Base-by-base conservation (phyloP, 2,113 vertebrate genomes). In the Sturnus vulgaris region DNA sequence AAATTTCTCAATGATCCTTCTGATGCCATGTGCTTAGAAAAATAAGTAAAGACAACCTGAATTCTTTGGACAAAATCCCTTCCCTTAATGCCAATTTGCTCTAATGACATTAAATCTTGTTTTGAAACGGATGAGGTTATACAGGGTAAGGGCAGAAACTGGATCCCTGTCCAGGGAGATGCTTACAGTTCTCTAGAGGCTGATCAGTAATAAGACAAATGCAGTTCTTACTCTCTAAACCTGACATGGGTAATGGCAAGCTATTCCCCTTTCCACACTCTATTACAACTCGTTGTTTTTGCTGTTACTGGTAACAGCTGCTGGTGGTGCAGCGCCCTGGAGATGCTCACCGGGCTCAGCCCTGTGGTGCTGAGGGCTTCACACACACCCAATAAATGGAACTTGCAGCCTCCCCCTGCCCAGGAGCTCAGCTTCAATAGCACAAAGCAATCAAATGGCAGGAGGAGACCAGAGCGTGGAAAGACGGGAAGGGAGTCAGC, bases 131-230 rank as follows among this genome's bases (percentile, higher is more conserved):
- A 33, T 63, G 44, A 88, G 72, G 72, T 94, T 88, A 86, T 47
- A 39, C 1, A 75, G 72, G 68, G 86, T 83, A 57, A 90, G 27
- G 64, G 60, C 68, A 93, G 80, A 86, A 95, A 97, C 53, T 12
- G 30, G 52, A 95, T 93, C 52, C 12, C 50, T 61, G 1, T 28
- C 83, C 68, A 83, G 83, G 68, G 76, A 93, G 16, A 71, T 12
- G 52, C 64, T 80, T 23, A 70, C 7, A n/a, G 47, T 9, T 77
- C 92, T 86, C 86, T 76, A 81, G 92, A 90, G 90, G 42, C 86
- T 47, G 50, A 78, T 71, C 64, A 71, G 46, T 73, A 90, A 55
- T 35, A 66, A 82, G 46, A 69, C 47, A 88, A 93, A 83, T 5
- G n/a, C 50, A 94, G 39, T 28, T 68, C 60, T 70, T 59, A 52